Evolutionary conservation across 2,888 invertebrate species (phyloP).

Genomic region (Melieria picta): DNA sequence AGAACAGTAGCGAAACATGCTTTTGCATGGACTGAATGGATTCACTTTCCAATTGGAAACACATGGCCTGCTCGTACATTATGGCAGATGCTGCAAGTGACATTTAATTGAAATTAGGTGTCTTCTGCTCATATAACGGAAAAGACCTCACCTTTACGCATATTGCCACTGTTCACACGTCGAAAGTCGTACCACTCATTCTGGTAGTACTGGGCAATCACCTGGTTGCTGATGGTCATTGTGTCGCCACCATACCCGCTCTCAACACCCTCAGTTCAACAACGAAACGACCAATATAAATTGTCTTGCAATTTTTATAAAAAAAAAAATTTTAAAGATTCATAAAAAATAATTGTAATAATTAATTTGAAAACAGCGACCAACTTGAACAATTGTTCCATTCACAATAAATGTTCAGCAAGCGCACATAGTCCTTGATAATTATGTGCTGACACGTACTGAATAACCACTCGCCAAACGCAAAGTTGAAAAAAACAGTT

Average conservation of each 20-base stretch:
- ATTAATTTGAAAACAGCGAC: conserved; percentile 48
- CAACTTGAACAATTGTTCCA: conserved; percentile 82
- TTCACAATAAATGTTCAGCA: conserved; percentile 84
- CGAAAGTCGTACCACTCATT: conserved; percentile 91
- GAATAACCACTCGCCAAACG: conserved; percentile 87
- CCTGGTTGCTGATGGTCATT: conserved; percentile 51
- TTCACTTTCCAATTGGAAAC: conserved; percentile 73
- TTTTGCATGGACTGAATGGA: conserved; percentile 72
- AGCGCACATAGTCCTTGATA: conserved; percentile 83
- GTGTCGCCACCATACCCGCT: conserved; percentile 29
- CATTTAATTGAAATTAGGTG: conserved; percentile 10
- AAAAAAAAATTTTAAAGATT: not conserved
- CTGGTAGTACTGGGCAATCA: conserved; percentile 68
- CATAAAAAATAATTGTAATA: not conserved
- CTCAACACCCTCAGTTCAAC: conserved; percentile 69
- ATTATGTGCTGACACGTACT: conserved; percentile 81
- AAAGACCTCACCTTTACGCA: conserved; percentile 76
- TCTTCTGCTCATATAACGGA: not conserved
- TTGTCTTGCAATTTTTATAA: conserved; percentile 67
- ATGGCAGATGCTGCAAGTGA: conserved; percentile 76
- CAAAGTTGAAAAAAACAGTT: conserved; percentile 81
- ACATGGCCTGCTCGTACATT: conserved; percentile 92
- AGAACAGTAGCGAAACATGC: conserved; percentile 83
- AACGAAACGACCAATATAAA: conserved; percentile 79
- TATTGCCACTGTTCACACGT: conserved; percentile 82